Percentiles rank a stretch among this genome's conserved stretches.
Conservation (phyloP, 2,888 invertebrate species). For the Melanotus villosus region DNA sequence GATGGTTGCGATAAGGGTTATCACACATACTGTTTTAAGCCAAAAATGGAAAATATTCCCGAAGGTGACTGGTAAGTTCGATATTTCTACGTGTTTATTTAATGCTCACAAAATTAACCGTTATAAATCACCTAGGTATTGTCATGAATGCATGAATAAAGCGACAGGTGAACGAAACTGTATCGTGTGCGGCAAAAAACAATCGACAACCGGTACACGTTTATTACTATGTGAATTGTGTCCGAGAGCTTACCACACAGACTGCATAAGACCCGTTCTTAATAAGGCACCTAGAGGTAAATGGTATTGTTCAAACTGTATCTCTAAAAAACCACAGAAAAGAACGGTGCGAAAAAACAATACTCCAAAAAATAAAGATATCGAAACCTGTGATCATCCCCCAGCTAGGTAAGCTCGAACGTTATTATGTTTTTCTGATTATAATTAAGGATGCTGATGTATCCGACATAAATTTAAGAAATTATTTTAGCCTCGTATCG, state of each 20-base stretch:
- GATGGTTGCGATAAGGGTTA: conserved; percentile 99
- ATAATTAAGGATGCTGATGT: not conserved
- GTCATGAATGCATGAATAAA: conserved; percentile 95
- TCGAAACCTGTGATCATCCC: conserved; percentile 72
- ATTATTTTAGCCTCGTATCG: no score
- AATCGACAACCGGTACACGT: conserved; percentile 69
- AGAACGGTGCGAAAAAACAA: conserved; percentile 73
- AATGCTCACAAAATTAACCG: no score
- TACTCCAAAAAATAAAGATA: conserved; percentile 72
- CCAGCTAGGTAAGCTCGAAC: conserved; percentile 60
- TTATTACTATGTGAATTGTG: conserved; percentile 92
- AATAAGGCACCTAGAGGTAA: conserved; percentile 75
- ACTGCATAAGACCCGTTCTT: conserved; percentile 92
- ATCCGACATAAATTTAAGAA: no score
- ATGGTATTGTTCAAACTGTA: conserved; percentile 87
- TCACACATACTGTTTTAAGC: conserved; percentile 99
- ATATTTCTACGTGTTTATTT: no score
- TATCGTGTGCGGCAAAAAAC: conserved; percentile 90
- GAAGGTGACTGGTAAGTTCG: conserved; percentile 95
- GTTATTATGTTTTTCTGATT: no score
- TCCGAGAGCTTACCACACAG: conserved; percentile 92
- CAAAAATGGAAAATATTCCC: conserved; percentile 95
- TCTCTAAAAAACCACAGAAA: conserved; percentile 83
- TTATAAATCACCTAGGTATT: no score
- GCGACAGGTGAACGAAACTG: conserved; percentile 94